These are phyloP conservation scores for Rhagonycha fulva DNA, from an alignment of 2,888 invertebrate species.

Conservation along the genomic window DNA sequence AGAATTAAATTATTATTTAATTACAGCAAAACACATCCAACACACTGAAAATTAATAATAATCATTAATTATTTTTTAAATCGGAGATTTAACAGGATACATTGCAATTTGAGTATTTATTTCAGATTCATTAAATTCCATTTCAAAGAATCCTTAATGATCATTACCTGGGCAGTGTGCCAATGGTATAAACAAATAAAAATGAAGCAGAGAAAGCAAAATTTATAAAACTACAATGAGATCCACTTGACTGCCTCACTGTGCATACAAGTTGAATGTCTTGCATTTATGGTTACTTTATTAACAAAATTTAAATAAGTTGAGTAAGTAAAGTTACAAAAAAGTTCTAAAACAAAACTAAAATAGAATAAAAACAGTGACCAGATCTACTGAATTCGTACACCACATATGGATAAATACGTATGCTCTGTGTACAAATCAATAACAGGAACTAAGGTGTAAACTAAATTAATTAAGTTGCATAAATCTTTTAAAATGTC, in stretches of 20 bases:
- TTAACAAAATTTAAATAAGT: background rate
- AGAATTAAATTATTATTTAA: too few relatives aligned
- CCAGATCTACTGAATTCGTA: constrained; percentile 66
- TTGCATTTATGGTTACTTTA: background rate
- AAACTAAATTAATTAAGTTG: constrained; percentile 64
- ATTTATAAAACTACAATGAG: too few relatives aligned
- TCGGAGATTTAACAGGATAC: too few relatives aligned
- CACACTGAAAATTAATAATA: too few relatives aligned
- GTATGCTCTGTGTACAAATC: constrained; percentile 81
- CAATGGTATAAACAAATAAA: too few relatives aligned
- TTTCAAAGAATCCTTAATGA: too few relatives aligned
- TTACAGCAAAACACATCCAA: too few relatives aligned
- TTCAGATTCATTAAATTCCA: too few relatives aligned
- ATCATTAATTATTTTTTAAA: too few relatives aligned
- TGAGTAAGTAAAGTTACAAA: background rate
- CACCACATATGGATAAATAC: constrained; percentile 81
- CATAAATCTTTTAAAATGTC: constrained; percentile 57
- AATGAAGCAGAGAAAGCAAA: too few relatives aligned
- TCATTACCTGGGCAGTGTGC: too few relatives aligned
- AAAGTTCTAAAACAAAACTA: background rate
- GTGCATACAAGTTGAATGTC: background rate
- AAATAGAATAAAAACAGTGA: background rate
- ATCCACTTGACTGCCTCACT: background rate
- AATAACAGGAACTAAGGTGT: constrained; percentile 78
- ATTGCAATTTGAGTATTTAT: too few relatives aligned